Conservation (phyloP, 1,140 invertebrate species). For the Heliconius hermathena region DNA sequence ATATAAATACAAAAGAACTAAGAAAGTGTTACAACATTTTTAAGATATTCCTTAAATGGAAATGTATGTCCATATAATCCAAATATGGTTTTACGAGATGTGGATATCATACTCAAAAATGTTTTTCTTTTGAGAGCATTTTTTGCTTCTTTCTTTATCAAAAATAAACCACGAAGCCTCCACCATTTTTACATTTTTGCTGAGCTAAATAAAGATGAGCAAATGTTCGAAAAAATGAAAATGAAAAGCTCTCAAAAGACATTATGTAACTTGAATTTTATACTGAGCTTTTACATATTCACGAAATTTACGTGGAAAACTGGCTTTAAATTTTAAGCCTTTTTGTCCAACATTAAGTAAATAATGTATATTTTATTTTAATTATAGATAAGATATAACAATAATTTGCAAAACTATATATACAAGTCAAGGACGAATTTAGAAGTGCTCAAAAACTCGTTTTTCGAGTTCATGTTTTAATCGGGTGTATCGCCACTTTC, state of each 20-base stretch:
- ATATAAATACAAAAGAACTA: not conserved
- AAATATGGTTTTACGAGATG: not conserved
- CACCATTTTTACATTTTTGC: not conserved
- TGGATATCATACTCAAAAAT: not conserved
- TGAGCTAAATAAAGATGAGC: not conserved
- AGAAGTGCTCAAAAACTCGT: not conserved
- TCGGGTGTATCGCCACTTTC: not conserved
- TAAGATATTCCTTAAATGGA: not conserved
- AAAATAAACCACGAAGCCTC: not conserved
- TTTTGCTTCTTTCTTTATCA: not conserved
- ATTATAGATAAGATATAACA: too few species aligned
- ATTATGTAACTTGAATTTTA: not conserved
- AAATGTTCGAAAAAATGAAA: not conserved
- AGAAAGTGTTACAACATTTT: not conserved
- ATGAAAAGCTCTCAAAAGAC: not conserved
- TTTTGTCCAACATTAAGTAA: not conserved
- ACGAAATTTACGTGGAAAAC: not conserved
- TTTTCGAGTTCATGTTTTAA: not conserved
- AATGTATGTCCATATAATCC: not conserved
- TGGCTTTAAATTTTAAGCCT: not conserved
- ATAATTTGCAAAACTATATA: too few species aligned
- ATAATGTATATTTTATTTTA: too few species aligned
- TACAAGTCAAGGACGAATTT: too few species aligned
- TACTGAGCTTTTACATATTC: constrained; percentile 1
- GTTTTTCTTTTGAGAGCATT: not conserved